These are phyloP conservation scores for Lapara coniferarum DNA, from an alignment of 2,888 invertebrate genomes.

Conservation along the genomic window DNA sequence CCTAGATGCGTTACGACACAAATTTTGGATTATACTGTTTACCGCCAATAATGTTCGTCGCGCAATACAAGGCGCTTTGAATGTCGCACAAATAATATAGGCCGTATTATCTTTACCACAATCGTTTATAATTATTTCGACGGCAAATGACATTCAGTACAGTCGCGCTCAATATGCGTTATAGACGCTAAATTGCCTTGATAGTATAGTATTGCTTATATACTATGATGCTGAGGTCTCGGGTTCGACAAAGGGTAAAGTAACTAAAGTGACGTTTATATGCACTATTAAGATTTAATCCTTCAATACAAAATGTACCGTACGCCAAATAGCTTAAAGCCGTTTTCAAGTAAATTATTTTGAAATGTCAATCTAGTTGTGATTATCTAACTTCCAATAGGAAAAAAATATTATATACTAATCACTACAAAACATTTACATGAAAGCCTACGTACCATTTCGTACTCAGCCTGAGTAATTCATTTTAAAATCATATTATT, in stretches of 20 bases:
- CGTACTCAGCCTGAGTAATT: conserved; percentile 4
- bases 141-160: conserved; percentile 25
- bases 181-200: not conserved
- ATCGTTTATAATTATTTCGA: conserved; percentile 14
- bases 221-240: too few species aligned
- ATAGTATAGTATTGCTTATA: not conserved
- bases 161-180: not conserved
- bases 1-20: too few species aligned
- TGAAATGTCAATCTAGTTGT: too few species aligned
- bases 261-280: too few species aligned
- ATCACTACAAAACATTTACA: not conserved
- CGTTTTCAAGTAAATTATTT: too few species aligned
- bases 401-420: too few species aligned
- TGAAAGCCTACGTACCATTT: not conserved
- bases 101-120: conserved; percentile 17
- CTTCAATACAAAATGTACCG: too few species aligned
- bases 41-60: not conserved
- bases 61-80: not conserved
- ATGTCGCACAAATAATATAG: conserved; percentile 17
- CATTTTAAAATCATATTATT: conserved; percentile 3
- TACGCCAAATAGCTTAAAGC: too few species aligned
- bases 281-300: too few species aligned
- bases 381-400: too few species aligned
- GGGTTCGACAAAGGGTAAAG: too few species aligned
- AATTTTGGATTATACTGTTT: not conserved